phyloP scores from a whole-genome alignment of 1,140 invertebrate genomes.

The Bicyclus anynana region DNA sequence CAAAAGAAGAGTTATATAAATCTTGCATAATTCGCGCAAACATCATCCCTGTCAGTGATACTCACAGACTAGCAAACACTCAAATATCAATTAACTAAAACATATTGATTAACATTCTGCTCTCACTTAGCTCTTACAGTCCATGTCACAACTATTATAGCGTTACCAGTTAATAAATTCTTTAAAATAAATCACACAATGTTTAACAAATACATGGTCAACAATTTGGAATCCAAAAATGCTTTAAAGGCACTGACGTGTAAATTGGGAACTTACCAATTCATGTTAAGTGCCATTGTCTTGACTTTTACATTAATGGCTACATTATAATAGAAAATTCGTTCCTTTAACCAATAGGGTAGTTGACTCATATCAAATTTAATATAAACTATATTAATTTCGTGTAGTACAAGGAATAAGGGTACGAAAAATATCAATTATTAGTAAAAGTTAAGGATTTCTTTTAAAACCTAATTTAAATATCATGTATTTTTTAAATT shows the following conservation, averaged over 20 bases:
- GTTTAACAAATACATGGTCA: conserved; percentile 36
- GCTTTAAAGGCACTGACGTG: conserved; percentile 48
- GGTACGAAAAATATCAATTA: too few relatives aligned
- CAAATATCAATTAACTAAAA: conserved; percentile 40
- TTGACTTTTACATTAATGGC: not conserved
- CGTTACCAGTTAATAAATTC: conserved; percentile 24
- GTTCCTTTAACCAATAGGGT: too few relatives aligned
- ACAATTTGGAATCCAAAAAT: conserved; percentile 30
- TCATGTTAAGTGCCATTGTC: too few relatives aligned
- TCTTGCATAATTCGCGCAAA: conserved; percentile 74
- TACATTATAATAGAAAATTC: too few relatives aligned
- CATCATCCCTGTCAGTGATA: conserved; percentile 75
- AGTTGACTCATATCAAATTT: too few relatives aligned
- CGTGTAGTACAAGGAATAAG: too few relatives aligned
- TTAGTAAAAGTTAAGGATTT: too few relatives aligned
- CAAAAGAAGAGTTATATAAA: conserved; percentile 51
- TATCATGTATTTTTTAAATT: too few relatives aligned
- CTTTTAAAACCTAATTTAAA: too few relatives aligned
- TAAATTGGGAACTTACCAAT: conserved; percentile 13
- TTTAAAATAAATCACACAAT: conserved; percentile 28
- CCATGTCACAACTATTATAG: conserved; percentile 24
- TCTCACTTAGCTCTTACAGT: conserved; percentile 31
- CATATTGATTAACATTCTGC: conserved; percentile 26
- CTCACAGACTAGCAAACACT: conserved; percentile 74
- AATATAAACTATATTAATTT: too few relatives aligned